These are phyloP conservation scores for Antedon mediterranea DNA, from an alignment of 53 echinoderm and acorn worm species.

Conservation along the genomic window DNA sequence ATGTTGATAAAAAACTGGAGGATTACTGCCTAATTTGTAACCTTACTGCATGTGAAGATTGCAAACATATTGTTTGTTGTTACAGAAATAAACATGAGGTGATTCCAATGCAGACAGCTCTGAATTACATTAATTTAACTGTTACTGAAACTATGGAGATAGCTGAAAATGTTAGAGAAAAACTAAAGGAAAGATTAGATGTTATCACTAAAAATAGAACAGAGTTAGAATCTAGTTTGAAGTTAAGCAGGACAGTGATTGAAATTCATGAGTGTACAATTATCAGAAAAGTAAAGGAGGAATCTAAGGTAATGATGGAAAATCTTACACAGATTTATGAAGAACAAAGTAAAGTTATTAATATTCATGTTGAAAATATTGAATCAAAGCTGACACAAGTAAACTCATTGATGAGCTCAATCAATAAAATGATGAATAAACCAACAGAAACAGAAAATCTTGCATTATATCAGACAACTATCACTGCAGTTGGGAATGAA, in stretches of 20 bases:
- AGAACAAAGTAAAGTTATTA: not conserved
- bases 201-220: not conserved
- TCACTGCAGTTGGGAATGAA: not conserved
- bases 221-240: not conserved
- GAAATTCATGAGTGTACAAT: not conserved
- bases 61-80: not conserved
- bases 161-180: not conserved
- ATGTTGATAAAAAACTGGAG: not conserved
- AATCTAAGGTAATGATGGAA: not conserved
- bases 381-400: not conserved
- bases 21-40: not conserved
- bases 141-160: not conserved
- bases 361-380: not conserved
- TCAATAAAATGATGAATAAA: not conserved
- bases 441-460: not conserved
- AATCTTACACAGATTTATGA: not conserved
- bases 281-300: not conserved
- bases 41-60: not conserved
- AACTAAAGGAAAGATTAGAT: not conserved
- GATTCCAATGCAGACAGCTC: not conserved
- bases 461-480: not conserved
- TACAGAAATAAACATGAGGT: not conserved
- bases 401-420: not conserved
- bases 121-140: not conserved
- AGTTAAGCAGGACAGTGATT: not conserved